Percentiles rank a stretch among this genome's conserved stretches.
Evolutionary conservation across 2,113 vertebrate species (phyloP).

Genomic region (Pygoscelis antarcticus): DNA sequence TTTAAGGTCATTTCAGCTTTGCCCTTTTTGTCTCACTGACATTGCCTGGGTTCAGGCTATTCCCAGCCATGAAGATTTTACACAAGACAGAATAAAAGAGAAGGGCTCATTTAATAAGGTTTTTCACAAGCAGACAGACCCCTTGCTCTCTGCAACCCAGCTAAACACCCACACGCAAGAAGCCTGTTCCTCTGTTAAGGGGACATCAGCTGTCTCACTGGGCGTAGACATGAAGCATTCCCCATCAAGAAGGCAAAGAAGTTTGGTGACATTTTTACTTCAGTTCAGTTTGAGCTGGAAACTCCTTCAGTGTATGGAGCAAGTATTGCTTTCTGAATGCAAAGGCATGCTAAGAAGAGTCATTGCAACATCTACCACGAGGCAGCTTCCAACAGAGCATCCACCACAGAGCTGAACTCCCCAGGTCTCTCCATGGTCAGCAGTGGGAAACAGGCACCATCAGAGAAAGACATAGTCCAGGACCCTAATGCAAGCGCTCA

Average conservation of each 20-base stretch:
- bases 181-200: not conserved
- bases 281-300: not conserved
- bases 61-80: not conserved
- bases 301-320: not conserved
- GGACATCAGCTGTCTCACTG: not conserved
- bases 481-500: not conserved
- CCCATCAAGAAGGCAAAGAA: not conserved
- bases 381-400: not conserved
- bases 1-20: not conserved
- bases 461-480: not conserved
- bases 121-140: not conserved
- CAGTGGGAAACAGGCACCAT: not conserved
- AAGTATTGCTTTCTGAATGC: not conserved
- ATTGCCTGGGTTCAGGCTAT: not conserved
- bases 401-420: not conserved
- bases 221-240: not conserved
- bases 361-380: not conserved
- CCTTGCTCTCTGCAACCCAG: not conserved
- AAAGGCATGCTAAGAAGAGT: not conserved
- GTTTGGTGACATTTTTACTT: not conserved
- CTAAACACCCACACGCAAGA: not conserved
- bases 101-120: not conserved
- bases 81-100: not conserved
- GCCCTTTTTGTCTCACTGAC: not conserved
- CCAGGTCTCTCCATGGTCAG: not conserved